phyloP scores from a whole-genome alignment of 2,113 vertebrate species.

The Carassius gibelio region DNA sequence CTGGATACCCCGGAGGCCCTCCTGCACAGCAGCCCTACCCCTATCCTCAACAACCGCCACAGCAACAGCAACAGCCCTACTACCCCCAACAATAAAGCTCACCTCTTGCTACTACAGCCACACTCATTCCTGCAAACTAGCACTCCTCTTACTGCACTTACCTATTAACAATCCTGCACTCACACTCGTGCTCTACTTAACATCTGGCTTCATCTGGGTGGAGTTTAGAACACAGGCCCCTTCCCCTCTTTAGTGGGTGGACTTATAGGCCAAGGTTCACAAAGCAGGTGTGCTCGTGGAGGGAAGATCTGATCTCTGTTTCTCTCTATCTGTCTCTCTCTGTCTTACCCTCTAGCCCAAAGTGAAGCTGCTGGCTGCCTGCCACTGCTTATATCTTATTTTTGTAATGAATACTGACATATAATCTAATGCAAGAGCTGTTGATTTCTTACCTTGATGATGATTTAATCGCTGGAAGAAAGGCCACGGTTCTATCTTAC shows the following conservation, averaged over 20 bases:
- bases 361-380: constrained; percentile 54
- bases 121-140: constrained; percentile 58
- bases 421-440: constrained; percentile 45
- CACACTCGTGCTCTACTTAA: constrained; percentile 35
- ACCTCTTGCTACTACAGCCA: constrained; percentile 77
- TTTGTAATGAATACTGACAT: constrained; percentile 52
- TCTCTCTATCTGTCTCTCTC: constrained; percentile 15
- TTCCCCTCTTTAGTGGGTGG: neutral
- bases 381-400: constrained; percentile 58
- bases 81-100: constrained; percentile 83
- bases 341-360: constrained; percentile 38
- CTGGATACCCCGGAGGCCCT: constrained; percentile 82
- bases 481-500: constrained; percentile 5
- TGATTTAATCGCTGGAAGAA: constrained; percentile 47
- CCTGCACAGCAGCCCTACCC: constrained; percentile 83
- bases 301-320: constrained; percentile 22
- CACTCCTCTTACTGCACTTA: constrained; percentile 36
- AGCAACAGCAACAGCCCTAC: constrained; percentile 78
- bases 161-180: constrained; percentile 35
- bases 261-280: constrained; percentile 1
- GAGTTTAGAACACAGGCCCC: constrained; percentile 65
- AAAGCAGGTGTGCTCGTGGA: constrained; percentile 4
- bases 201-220: constrained; percentile 66
- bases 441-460: constrained; percentile 49
- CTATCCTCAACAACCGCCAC: constrained; percentile 85